Evolutionary conservation across 2,113 vertebrate genomes (phyloP), one percentile per base, ranked within the genome.

Genomic region (Tenrec ecaudatus): DNA sequence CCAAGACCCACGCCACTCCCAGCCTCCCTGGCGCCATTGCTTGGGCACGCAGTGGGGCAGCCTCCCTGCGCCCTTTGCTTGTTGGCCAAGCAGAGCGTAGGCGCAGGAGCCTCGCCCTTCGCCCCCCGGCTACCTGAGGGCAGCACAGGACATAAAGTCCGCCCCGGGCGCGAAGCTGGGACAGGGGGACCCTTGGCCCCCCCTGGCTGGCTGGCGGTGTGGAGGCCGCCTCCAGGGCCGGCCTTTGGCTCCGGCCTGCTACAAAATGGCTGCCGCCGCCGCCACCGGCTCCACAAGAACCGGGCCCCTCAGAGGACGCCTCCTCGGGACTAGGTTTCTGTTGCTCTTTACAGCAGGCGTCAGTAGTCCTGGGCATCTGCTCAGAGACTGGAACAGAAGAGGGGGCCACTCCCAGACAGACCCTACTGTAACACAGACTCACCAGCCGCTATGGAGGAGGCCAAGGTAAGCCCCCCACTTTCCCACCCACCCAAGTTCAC

Each of bases 191-290:
- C 47, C 58, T 33, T 20, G 4, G 9, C 47, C 14, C 47, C 69
- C 23, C 14, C 66, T 66, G 57, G 71, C 53, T 79, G 75, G n/a
- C 57, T 66, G 31, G 43, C 76, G 38, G 33, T 15, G 38, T 36
- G 64, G 75, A 36, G 43, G 43, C 58, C 31, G 75, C 88, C 76
- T 84, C 81, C 5, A 0, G 36, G 71, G 82, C 57, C 58, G 38
- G 17, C 79, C 6, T 90, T 62, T 64, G 81, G 79, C 27, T 57
- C 33, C 66, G 75, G 47, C 12, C 27, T 53, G 69, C 83, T 80
- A 84, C 93, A 95, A 95, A 89, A 95, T 96, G 95, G 95, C 94
- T 88, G 92, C 90, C 14, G 2, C n/a, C n/a, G n/a, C n/a, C n/a
- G n/a, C n/a, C n/a, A n/a, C n/a, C 38, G 69, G 76, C 88, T 88